phyloP scores from a whole-genome alignment of 1,140 invertebrate species.

The Danaus plexippus region DNA sequence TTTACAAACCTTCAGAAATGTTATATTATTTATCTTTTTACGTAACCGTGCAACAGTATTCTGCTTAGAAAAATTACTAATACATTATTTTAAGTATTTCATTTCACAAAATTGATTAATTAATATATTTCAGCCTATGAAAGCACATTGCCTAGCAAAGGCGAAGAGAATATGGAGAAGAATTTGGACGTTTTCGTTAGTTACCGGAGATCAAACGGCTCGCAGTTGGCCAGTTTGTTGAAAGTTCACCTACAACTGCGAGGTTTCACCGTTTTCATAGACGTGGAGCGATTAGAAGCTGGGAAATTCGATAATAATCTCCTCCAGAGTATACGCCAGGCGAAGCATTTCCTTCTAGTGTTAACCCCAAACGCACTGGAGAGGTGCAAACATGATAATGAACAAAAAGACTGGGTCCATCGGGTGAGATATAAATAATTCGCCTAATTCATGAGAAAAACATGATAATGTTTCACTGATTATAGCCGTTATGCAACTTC shows the following conservation, averaged over 20 bases:
- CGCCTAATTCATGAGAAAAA: too few relatives aligned
- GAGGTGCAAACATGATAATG: slow-evolving; percentile 91
- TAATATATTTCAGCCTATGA: slow-evolving; percentile 64
- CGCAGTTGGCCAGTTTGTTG: slow-evolving; percentile 93
- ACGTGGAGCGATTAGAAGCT: slow-evolving; percentile 94
- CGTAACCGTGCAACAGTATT: too few relatives aligned
- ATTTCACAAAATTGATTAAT: not conserved
- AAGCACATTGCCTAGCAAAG: slow-evolving; percentile 75
- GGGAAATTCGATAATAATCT: slow-evolving; percentile 99
- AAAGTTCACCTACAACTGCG: slow-evolving; percentile 96
- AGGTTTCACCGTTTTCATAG: slow-evolving; percentile 96
- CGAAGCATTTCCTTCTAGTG: slow-evolving; percentile 97
- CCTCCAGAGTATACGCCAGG: slow-evolving; percentile 95
- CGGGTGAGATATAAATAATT: slow-evolving; percentile 77
- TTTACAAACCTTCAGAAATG: not conserved
- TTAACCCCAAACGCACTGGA: slow-evolving; percentile 96
- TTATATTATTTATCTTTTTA: slow-evolving; percentile 10
- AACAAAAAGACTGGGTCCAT: slow-evolving; percentile 99
- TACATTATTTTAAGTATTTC: slow-evolving; percentile 3
- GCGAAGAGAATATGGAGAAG: slow-evolving; percentile 86
- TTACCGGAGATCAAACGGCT: slow-evolving; percentile 97
- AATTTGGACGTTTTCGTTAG: slow-evolving; percentile 98
- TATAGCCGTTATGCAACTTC: not conserved
- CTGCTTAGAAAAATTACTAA: not conserved
- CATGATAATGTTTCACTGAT: too few relatives aligned